phyloP scores from a whole-genome alignment of 2,888 invertebrate genomes.

The Hemithea aestivaria region DNA sequence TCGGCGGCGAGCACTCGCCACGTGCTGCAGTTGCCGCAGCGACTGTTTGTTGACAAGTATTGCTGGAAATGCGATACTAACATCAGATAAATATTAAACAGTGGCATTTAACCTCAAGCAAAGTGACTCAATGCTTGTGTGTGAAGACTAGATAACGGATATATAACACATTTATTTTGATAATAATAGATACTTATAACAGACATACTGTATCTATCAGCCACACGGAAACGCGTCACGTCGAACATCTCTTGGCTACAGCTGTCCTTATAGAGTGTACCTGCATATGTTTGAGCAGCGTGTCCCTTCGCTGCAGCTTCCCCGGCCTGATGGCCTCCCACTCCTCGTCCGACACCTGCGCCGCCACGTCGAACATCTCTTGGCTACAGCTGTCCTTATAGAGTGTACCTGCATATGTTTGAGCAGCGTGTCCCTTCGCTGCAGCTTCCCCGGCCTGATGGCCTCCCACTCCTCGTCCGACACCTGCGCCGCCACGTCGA shows the following conservation, averaged over 20 bases:
- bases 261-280: too few relatives aligned
- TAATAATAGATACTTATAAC: too few relatives aligned
- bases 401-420: conserved; percentile 83
- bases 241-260: too few relatives aligned
- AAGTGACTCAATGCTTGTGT: too few relatives aligned
- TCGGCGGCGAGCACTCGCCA: conserved; percentile 76
- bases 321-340: conserved; percentile 89
- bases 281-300: conserved; percentile 83
- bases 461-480: conserved; percentile 93
- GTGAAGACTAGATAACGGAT: too few relatives aligned
- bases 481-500: conserved; percentile 84
- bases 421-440: conserved; percentile 82
- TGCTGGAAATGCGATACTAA: conserved; percentile 44
- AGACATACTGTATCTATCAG: too few relatives aligned
- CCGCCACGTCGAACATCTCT: too few relatives aligned
- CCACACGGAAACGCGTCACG: too few relatives aligned
- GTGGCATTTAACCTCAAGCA: too few relatives aligned
- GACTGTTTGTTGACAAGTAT: conserved; percentile 55
- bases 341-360: conserved; percentile 90
- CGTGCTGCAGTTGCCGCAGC: conserved; percentile 67
- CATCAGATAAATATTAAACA: too few relatives aligned
- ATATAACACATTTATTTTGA: too few relatives aligned
- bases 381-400: too few relatives aligned
- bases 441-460: conserved; percentile 83
- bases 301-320: conserved; percentile 82